Conservation (phyloP, 2,113 vertebrate genomes). For the Caloenas nicobarica region DNA sequence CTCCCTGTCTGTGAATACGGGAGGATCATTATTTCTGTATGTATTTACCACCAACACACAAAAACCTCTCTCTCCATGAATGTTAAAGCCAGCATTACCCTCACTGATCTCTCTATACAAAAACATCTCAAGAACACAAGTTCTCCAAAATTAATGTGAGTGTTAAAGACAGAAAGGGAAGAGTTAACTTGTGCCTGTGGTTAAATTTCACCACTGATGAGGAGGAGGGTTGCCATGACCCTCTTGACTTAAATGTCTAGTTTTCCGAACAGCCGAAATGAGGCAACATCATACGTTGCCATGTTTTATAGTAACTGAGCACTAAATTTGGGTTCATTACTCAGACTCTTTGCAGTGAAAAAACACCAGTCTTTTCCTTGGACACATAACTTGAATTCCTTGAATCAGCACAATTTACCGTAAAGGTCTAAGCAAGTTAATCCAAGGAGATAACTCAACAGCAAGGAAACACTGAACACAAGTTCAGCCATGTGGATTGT, state of each 20-base stretch:
- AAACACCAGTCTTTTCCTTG: background rate
- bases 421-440: background rate
- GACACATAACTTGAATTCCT: background rate
- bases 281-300: no score
- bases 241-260: background rate
- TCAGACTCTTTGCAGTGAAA: background rate
- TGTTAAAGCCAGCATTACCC: background rate
- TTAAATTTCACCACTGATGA: background rate
- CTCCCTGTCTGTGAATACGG: background rate
- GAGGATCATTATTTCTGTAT: background rate
- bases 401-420: background rate
- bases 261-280: background rate
- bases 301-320: background rate
- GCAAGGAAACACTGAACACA: background rate
- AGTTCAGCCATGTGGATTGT: background rate
- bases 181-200: background rate
- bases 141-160: background rate
- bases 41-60: background rate
- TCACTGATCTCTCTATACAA: background rate
- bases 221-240: background rate
- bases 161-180: background rate
- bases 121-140: background rate
- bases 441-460: background rate
- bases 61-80: background rate
- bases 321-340: background rate